These are phyloP conservation scores for Oligia latruncula DNA, from an alignment of 2,888 invertebrate species.

Conservation along the genomic window DNA sequence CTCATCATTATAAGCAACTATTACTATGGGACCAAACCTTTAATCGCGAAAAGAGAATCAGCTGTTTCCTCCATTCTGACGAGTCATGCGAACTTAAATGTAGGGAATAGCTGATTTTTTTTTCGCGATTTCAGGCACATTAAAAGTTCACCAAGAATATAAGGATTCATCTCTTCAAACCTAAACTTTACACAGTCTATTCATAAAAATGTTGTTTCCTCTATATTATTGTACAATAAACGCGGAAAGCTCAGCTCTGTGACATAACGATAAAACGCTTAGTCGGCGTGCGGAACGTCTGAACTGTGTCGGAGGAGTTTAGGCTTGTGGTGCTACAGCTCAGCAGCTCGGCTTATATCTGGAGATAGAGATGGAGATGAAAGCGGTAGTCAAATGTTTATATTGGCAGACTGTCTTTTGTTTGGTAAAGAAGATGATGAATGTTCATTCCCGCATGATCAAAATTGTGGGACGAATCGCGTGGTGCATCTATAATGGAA, in stretches of 20 bases:
- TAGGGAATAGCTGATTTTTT: no score
- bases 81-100: no score
- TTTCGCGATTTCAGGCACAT: not conserved
- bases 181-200: not conserved
- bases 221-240: constrained; percentile 66
- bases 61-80: no score
- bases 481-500: not conserved
- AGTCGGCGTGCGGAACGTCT: constrained; percentile 81
- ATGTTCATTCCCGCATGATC: not conserved
- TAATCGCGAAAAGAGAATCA: no score
- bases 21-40: no score
- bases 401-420: not conserved
- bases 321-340: constrained; percentile 74
- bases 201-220: constrained; percentile 55
- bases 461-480: not conserved
- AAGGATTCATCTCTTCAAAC: not conserved
- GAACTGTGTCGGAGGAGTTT: constrained; percentile 70
- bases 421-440: not conserved
- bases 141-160: not conserved
- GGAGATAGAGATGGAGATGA: constrained; percentile 37
- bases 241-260: constrained; percentile 78
- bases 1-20: no score
- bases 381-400: constrained; percentile 13
- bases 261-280: constrained; percentile 87
- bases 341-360: constrained; percentile 61